These are phyloP conservation scores for Drosophila kohkoa DNA, from an alignment of 1,140 invertebrate species.

Conservation along the genomic window DNA sequence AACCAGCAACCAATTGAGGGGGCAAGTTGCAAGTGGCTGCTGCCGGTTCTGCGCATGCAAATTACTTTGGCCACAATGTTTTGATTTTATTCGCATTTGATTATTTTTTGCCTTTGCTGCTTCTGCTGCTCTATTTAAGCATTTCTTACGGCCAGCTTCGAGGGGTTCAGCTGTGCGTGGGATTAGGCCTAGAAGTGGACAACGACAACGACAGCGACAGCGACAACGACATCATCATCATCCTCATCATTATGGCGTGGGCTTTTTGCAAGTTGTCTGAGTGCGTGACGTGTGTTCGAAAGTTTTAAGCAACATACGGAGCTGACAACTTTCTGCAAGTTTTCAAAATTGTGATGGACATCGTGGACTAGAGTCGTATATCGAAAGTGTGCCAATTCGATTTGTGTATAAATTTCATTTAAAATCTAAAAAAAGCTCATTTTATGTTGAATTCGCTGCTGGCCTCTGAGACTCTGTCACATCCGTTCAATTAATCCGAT, in stretches of 20 bases:
- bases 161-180: constrained; percentile 54
- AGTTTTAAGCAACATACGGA: constrained; percentile 27
- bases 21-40: constrained; percentile 29
- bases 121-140: constrained; percentile 57
- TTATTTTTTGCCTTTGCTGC: constrained; percentile 62
- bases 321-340: constrained; percentile 13
- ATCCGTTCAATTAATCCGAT: constrained; percentile 77
- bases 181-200: constrained; percentile 47
- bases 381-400: constrained; percentile 5
- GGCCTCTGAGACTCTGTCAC: background rate
- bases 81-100: constrained; percentile 80
- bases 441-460: background rate
- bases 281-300: constrained; percentile 76
- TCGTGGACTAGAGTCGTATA: background rate
- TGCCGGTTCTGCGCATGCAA: constrained; percentile 65
- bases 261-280: constrained; percentile 51
- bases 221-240: too few species aligned
- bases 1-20: background rate
- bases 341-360: constrained; percentile 6
- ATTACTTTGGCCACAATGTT: constrained; percentile 77
- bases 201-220: background rate
- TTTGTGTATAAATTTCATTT: background rate
- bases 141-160: constrained; percentile 27
- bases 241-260: constrained; percentile 44
- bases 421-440: too few species aligned